Base-by-base conservation (phyloP, 2,888 invertebrate genomes). In the Parapristionchus giblindavisi region DNA sequence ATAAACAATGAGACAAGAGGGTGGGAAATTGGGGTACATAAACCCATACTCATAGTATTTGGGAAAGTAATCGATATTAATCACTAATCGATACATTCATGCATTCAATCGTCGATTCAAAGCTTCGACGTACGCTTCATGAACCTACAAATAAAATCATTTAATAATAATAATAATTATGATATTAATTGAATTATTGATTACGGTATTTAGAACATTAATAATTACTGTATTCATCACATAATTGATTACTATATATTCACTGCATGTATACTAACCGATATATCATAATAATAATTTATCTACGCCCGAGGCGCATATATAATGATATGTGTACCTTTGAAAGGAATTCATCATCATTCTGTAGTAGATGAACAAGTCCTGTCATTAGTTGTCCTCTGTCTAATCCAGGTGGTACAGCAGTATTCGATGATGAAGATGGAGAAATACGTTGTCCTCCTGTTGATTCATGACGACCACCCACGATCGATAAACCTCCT, bases 291-390 rank as follows among this genome's bases (percentile, higher is more conserved):
- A n/a, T n/a, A n/a, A n/a, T n/a, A n/a, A n/a, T n/a, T n/a, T n/a
- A n/a, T n/a, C n/a, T n/a, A n/a, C n/a, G n/a, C n/a, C n/a, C n/a
- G n/a, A n/a, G n/a, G n/a, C n/a, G n/a, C 11, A 6, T 14, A 61
- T 32, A 48, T 79, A 80, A 54, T 81, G 82, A 32, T 8, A 11
- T 24, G n/a, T 27, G 14, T 29, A 81, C 74, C 51, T 81, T 78
- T 2, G 78, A 11, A 11, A 81, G 77, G 63, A 83, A 83, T 29
- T 78, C 78, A 61, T 83, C 83, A 56, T 83, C 83, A n/a, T 72
- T 78, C 52, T 79, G 78, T 54, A 83, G 76, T 17, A 83, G 77
- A 32, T 81, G 79, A 14, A 66, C 54, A 27, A 83, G 61, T 3
- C 81, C 80, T 8, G 75, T 51, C 38, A 77, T n/a, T 51, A 83